Evolutionary conservation across 2,113 vertebrate genomes (phyloP).

Genomic region (Peromyscus maniculatus): DNA sequence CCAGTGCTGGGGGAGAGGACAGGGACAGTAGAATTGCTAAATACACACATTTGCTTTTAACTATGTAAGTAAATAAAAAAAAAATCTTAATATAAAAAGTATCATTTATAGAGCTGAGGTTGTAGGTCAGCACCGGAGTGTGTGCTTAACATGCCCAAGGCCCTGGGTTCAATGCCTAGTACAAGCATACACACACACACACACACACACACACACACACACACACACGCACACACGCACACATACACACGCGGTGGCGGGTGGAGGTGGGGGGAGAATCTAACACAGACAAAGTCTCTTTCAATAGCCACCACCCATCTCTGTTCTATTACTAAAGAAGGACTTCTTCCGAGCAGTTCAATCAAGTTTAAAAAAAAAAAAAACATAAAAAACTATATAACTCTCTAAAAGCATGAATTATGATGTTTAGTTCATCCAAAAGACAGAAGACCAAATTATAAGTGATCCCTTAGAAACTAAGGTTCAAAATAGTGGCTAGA

Average conservation of each 20-base stretch:
- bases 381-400: slow-evolving; percentile 1
- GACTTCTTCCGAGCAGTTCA: slow-evolving; percentile 57
- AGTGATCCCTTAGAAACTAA: slow-evolving; percentile 41
- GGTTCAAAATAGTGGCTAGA: slow-evolving; percentile 49
- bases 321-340: slow-evolving; percentile 28
- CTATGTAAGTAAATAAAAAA: not conserved
- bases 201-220: not conserved
- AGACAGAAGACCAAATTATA: slow-evolving; percentile 46
- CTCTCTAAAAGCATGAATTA: slow-evolving; percentile 44
- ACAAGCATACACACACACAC: not conserved
- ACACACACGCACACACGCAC: not conserved
- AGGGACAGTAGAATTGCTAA: not conserved
- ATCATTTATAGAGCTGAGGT: not conserved
- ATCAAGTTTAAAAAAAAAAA: not conserved
- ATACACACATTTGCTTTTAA: not conserved
- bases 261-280: not conserved
- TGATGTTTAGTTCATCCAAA: slow-evolving; percentile 33
- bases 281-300: not conserved
- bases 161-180: not conserved
- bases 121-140: not conserved
- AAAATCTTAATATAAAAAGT: not conserved
- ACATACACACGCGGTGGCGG: not conserved
- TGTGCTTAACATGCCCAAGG: not conserved
- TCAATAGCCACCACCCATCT: not conserved
- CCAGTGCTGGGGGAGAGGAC: not conserved